Evolutionary conservation across 2,888 invertebrate species (phyloP).

Genomic region (Onthophagus sagittarius): DNA sequence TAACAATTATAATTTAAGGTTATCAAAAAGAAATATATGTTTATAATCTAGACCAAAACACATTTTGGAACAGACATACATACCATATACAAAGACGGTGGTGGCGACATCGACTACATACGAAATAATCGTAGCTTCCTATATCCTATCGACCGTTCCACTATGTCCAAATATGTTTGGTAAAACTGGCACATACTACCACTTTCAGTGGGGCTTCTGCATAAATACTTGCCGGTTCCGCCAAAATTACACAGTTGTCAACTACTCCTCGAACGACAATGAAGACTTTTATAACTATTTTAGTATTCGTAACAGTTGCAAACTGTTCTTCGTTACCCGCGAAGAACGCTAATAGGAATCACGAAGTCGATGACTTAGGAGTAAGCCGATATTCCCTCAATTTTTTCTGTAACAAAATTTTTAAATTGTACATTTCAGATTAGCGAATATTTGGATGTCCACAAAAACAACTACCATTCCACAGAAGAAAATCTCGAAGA

Average conservation of each 20-base stretch:
- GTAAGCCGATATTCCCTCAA: conserved; percentile 15
- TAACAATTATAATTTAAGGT: not conserved
- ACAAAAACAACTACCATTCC: conserved; percentile 59
- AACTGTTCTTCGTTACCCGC: conserved; percentile 16
- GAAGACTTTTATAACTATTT: conserved; percentile 36
- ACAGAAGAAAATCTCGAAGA: conserved; percentile 59
- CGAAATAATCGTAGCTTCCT: not conserved
- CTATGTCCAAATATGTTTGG: conserved; percentile 19
- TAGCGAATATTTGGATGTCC: conserved; percentile 66
- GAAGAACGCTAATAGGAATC: not conserved
- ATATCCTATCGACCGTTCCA: not conserved
- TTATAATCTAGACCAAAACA: not conserved
- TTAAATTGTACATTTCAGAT: conserved; percentile 49
- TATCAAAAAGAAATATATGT: not conserved
- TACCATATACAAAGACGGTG: not conserved
- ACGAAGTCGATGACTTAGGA: conserved; percentile 11
- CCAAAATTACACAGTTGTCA: conserved; percentile 21
- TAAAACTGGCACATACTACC: conserved; percentile 20
- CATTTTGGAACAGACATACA: not conserved
- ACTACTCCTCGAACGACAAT: conserved; percentile 29
- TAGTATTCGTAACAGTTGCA: conserved; percentile 51
- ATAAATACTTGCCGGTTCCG: conserved; percentile 20
- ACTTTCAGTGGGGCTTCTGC: conserved; percentile 21
- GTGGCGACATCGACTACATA: not conserved
- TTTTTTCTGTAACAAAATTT: conserved; percentile 5